Evolutionary conservation across 2,888 invertebrate species (phyloP).

Genomic region (Norana najaformis): DNA sequence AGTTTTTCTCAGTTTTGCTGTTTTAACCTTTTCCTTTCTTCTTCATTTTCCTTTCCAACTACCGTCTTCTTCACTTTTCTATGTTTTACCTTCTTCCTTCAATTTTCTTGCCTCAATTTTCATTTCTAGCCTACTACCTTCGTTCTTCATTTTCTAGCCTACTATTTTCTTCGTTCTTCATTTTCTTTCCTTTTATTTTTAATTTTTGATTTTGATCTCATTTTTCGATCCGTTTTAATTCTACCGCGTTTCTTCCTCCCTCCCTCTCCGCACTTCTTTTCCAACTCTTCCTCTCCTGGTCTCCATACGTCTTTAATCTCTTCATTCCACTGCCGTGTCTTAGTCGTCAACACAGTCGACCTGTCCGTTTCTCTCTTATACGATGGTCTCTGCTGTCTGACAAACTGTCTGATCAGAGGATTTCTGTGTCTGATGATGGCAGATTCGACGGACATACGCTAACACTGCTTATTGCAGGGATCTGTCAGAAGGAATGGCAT

Average conservation of each 20-base stretch:
- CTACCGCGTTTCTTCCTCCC: neutral
- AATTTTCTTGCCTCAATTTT: too few species aligned
- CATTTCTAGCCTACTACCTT: too few species aligned
- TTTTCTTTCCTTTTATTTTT: neutral
- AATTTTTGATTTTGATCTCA: neutral
- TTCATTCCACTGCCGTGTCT: neutral
- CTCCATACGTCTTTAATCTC: neutral
- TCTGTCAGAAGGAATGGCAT: neutral
- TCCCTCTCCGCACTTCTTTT: neutral
- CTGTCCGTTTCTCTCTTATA: neutral
- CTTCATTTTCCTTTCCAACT: too few species aligned
- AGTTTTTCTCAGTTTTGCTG: too few species aligned
- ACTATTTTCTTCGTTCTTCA: too few species aligned
- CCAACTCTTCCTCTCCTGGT: neutral
- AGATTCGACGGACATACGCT: neutral
- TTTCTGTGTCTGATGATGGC: neutral
- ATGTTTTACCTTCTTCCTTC: too few species aligned
- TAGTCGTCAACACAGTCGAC: neutral
- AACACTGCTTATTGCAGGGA: neutral
- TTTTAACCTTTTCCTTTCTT: too few species aligned
- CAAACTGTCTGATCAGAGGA: neutral
- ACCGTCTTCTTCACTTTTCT: too few species aligned
- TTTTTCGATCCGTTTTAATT: too few species aligned
- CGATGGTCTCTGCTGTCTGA: neutral
- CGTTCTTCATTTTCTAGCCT: too few species aligned